Evolutionary conservation across 2,888 invertebrate species (phyloP), one percentile per base, ranked within the genome.

Genomic region (Drosophila meridiana): DNA sequence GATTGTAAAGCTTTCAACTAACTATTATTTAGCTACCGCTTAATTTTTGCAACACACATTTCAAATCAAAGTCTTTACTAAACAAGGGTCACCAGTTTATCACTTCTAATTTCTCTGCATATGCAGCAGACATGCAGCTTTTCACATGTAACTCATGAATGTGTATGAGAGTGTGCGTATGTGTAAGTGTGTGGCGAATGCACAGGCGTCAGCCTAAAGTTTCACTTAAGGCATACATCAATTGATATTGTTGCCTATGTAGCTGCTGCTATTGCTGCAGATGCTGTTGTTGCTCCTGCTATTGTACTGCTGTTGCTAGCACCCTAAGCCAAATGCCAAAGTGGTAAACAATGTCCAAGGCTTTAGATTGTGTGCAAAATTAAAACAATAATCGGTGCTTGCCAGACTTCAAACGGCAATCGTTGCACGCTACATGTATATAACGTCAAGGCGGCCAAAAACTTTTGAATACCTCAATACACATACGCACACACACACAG

Each of bases 261-360:
- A 45, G 55, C 20, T 45, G 56, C 30, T 48, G 59, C 14, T 28
- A 40, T 69, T 78, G 68, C 50, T 63, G 57, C 45, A 20, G 2
- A 2, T 28, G 30, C 8, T 52, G 48, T 28, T 43, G 62, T 9
- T 47, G 56, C 9, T 43, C 62, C 11, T 50, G 52, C 11, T 50
- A 11, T 11, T 64, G 50, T 9, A 28, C 13, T 73, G 59, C 30
- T 61, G 42, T 2, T 45, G 63, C 72, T 87, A 58, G 59, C 65
- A 70, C 50, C 57, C 76, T 76, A 76, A 87, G 88, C 85, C 82
- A 82, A 85, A 82, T 85, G 75, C 65, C 85, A 78, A 84, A 87
- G 78, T 80, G 85, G 81, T 89, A 85, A 89, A 80, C 90, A 89
- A 82, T 87, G 85, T 87, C 82, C 73, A 82, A 82, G 68, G 70